Percentiles rank a stretch among this genome's conserved stretches.
Evolutionary conservation across 2,797 vertebrate genomes (phyloP).

Genomic region (Rhabdophis nuchalis): DNA sequence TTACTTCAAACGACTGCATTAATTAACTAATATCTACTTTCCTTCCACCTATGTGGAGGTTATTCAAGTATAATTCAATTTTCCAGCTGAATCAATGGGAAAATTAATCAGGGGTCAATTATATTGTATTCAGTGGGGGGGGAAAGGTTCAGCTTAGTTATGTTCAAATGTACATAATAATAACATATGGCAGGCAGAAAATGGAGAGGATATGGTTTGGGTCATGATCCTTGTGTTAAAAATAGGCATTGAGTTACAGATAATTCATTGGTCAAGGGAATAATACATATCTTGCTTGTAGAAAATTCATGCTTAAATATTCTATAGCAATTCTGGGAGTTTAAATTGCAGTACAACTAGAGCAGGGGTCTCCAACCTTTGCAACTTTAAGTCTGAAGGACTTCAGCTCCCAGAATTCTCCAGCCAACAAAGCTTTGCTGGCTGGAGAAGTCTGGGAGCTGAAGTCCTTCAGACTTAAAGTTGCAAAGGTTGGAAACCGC

Average conservation of each 20-base stretch:
- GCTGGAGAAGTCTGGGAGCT: too few species aligned
- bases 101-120: neutral
- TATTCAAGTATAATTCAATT: neutral
- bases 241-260: neutral
- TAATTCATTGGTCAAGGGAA: neutral
- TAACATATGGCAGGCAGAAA: neutral
- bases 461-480: too few species aligned
- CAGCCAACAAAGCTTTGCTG: too few species aligned
- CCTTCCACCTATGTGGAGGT: neutral
- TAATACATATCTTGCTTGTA: neutral
- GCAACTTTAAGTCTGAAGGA: too few species aligned
- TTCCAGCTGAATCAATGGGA: neutral
- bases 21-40: neutral
- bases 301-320: neutral
- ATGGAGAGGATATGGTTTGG: neutral
- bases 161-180: neutral
- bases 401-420: too few species aligned
- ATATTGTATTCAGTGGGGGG: neutral
- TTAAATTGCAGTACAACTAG: neutral
- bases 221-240: neutral
- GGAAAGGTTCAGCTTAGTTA: neutral
- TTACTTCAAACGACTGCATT: neutral
- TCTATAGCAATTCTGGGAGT: neutral
- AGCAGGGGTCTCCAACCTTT: too few species aligned
- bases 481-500: too few species aligned